These are phyloP conservation scores for Nomada flava DNA, from an alignment of 2,888 invertebrate species.

Conservation along the genomic window DNA sequence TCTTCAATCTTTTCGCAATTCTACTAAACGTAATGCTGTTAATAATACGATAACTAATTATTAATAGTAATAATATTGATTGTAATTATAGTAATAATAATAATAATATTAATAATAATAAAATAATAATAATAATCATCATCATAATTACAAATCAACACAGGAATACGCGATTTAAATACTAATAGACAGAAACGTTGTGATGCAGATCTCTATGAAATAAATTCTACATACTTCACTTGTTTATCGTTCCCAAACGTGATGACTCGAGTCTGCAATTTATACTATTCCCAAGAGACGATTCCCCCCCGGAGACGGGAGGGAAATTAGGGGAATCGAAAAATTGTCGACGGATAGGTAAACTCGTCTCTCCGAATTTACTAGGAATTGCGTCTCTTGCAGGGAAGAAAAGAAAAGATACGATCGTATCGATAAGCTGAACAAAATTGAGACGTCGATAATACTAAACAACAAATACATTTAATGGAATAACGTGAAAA, in stretches of 20 bases:
- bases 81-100: constrained; percentile 52
- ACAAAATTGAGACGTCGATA: not conserved
- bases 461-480: not conserved
- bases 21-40: constrained; percentile 64
- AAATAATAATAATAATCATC: constrained; percentile 57
- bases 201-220: constrained; percentile 63
- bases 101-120: constrained; percentile 55
- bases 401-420: not conserved
- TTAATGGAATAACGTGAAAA: constrained; percentile 14
- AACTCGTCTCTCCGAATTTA: too few species aligned
- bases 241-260: not conserved
- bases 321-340: not conserved
- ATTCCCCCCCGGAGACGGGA: too few species aligned
- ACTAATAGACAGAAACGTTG: constrained; percentile 69
- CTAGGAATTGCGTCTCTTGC: too few species aligned
- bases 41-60: constrained; percentile 58
- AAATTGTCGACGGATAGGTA: too few species aligned
- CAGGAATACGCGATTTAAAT: constrained; percentile 67
- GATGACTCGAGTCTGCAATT: not conserved
- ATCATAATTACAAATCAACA: constrained; percentile 63
- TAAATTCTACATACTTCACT: constrained; percentile 27
- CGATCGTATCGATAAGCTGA: not conserved
- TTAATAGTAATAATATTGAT: constrained; percentile 55
- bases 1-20: constrained; percentile 31
- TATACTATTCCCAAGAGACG: too few species aligned